Evolutionary conservation across 2,888 invertebrate species (phyloP).

Genomic region (Suillia variegata): DNA sequence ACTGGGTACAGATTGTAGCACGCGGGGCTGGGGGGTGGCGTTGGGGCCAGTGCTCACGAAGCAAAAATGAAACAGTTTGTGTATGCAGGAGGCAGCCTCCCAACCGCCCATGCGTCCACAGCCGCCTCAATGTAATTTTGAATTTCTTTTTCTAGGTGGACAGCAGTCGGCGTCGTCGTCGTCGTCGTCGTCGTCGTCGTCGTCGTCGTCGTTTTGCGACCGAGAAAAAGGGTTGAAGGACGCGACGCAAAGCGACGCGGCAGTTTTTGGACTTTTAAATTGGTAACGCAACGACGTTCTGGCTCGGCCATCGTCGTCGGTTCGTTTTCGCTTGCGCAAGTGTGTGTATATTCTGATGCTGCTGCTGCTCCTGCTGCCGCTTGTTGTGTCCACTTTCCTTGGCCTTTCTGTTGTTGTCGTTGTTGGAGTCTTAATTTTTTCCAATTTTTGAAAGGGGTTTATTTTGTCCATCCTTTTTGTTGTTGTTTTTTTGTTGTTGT

Average conservation of each 20-base stretch:
- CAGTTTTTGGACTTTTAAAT: neutral
- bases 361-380: neutral
- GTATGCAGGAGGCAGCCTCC: neutral
- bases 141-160: slow-evolving; percentile 2
- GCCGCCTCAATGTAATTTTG: neutral
- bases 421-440: too few relatives aligned
- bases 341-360: neutral
- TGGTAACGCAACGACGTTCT: neutral
- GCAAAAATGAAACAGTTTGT: neutral
- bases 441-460: too few relatives aligned
- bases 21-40: slow-evolving; percentile 12
- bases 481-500: too few relatives aligned
- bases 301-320: too few relatives aligned
- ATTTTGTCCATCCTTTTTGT: too few relatives aligned
- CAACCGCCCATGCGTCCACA: slow-evolving; percentile 10
- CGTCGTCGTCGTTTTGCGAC: too few relatives aligned
- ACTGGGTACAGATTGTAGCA: too few relatives aligned
- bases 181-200: neutral
- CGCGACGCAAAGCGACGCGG: too few relatives aligned
- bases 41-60: neutral
- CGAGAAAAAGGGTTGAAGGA: slow-evolving; percentile 3
- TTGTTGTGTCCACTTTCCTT: slow-evolving; percentile 1
- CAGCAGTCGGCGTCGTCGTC: neutral
- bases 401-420: neutral
- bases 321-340: too few relatives aligned